Base-by-base conservation (phyloP, 2,888 invertebrate species). In the Polymixis lichenea region DNA sequence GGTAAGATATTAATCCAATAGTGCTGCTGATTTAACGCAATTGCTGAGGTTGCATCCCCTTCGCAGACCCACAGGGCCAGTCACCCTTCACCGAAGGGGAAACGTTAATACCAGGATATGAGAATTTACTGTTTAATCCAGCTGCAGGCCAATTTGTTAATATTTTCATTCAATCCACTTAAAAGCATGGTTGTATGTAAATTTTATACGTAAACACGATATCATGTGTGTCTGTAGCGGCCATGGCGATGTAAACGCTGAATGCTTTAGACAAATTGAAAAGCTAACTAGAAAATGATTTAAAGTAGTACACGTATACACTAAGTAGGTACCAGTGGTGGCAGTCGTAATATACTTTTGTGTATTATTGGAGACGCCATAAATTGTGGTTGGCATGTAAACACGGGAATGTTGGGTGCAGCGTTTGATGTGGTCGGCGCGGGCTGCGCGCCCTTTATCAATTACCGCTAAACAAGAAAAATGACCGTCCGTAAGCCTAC, bases 121-220 rank as follows among this genome's bases (percentile, higher is more conserved):
- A 96, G 95, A 96, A 96, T 96, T 96, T 96, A 96, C 96, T 95
- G 95, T 95, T 96, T 95, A 96, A 96, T 96, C 94, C 95, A 92
- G 94, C 95, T 95, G 92, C 94, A 94, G 94, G 96, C 95, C 95
- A 96, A 95, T 96, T 96, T 96, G 96, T 95, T 95, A 96, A 95
- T 96, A 96, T 95, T 96, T 95, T 94, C 95, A 94, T 94, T 95
- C 95, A 96, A 96, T 96, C 94, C 96, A 95, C 94, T 96, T 95
- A 95, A 96, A 95, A 94, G 91, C 91, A 88, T 86, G 91, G 89
- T 89, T 87, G 88, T 91, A 91, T 90, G 90, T 90, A 90, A 91
- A 93, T 90, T 90, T 89, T 87, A 88, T 88, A 86, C 83, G 75
- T 75, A 78, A 76, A 70, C 75, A 81, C 70, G 85, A 84, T 87